phyloP scores from a whole-genome alignment of 2,797 vertebrate genomes.

The Myripristis murdjan region DNA sequence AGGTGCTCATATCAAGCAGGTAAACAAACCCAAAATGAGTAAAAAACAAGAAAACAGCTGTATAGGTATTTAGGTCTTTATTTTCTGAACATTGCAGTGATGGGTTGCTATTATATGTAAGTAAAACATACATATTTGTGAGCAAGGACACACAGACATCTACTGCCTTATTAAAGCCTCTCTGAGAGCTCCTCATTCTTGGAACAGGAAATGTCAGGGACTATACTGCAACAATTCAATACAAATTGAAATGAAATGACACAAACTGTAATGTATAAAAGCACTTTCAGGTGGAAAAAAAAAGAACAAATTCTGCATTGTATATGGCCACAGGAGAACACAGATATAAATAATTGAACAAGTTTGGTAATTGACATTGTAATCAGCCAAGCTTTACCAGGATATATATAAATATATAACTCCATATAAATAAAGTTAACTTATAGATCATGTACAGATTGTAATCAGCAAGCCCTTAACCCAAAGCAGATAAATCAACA shows the following conservation, averaged over 20 bases:
- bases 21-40: neutral
- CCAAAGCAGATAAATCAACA: slow-evolving; percentile 54
- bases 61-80: slow-evolving; percentile 55
- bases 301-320: slow-evolving; percentile 27
- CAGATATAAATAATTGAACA: slow-evolving; percentile 64
- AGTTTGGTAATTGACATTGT: slow-evolving; percentile 80
- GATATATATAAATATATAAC: slow-evolving; percentile 73
- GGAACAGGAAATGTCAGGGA: slow-evolving; percentile 29
- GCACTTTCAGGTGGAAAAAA: slow-evolving; percentile 35
- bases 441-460: slow-evolving; percentile 47
- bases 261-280: slow-evolving; percentile 57
- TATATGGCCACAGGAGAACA: slow-evolving; percentile 66
- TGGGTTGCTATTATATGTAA: slow-evolving; percentile 43
- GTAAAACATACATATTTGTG: slow-evolving; percentile 46
- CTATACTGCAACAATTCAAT: slow-evolving; percentile 22
- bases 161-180: slow-evolving; percentile 3
- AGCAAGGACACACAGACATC: slow-evolving; percentile 12
- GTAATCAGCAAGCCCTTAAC: slow-evolving; percentile 57
- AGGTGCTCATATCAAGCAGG: neutral
- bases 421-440: slow-evolving; percentile 67
- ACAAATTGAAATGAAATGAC: slow-evolving; percentile 23
- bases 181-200: slow-evolving; percentile 9
- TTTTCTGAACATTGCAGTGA: slow-evolving; percentile 56
- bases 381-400: slow-evolving; percentile 83
- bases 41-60: neutral